Conservation (phyloP, 2,888 invertebrate species). For the Xanthorhoe spadicearia region DNA sequence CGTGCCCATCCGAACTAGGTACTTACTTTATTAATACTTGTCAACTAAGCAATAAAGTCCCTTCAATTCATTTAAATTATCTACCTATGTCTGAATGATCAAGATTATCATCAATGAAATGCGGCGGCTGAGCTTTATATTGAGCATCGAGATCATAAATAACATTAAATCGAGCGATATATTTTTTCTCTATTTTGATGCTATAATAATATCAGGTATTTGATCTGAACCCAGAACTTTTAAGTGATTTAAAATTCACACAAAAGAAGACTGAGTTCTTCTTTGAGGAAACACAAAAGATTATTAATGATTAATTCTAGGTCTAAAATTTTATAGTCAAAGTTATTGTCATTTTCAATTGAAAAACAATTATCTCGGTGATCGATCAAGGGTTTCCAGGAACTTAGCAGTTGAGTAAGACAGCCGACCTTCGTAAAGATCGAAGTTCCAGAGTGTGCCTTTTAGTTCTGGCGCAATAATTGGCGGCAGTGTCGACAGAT, state of each 20-base stretch:
- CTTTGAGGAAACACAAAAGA: background rate
- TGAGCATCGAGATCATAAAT: no score
- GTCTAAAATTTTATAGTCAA: background rate
- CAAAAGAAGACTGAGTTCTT: background rate
- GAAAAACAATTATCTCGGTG: slow-evolving; percentile 37
- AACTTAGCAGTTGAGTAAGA: slow-evolving; percentile 45
- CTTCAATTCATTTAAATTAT: no score
- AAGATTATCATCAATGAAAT: no score
- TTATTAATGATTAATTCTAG: background rate
- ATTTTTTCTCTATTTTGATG: no score
- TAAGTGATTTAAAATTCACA: background rate
- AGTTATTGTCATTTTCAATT: slow-evolving; percentile 8
- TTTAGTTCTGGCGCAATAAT: slow-evolving; percentile 65
- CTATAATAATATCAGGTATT: no score
- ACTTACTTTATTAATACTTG: no score
- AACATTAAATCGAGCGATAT: no score
- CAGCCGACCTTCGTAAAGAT: slow-evolving; percentile 51
- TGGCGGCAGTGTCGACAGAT: slow-evolving; percentile 58
- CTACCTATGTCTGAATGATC: no score
- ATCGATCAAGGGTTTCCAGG: slow-evolving; percentile 50
- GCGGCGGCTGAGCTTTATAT: no score
- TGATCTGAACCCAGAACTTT: background rate
- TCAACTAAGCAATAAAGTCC: no score
- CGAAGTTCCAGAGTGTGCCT: slow-evolving; percentile 59
- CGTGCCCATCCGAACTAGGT: no score